Base-by-base conservation (phyloP, 2,797 vertebrate genomes). In the Antennarius maculatus region DNA sequence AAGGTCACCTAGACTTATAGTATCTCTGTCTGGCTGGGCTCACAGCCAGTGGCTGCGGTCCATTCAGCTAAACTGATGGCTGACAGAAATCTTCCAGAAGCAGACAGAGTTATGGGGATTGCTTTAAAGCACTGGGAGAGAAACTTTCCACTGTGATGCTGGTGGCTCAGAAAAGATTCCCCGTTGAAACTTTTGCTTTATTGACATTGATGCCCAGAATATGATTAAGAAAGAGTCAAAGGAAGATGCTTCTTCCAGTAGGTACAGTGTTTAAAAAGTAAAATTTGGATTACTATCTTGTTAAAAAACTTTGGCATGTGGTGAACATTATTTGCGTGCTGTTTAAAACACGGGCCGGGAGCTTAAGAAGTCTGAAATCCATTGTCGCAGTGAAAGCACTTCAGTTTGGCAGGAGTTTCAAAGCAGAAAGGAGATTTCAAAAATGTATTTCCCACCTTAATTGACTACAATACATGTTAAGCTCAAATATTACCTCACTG, bases 1-100 rank as follows among this genome's bases (percentile, higher is more conserved):
- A 81, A 86, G 86, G 84, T 91, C 83, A 85, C 59, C 76, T 73
- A 63, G 56, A 85, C 64, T 77, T 71, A 58, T 74, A 62, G 64
- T 77, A 52, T 75, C 17, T 65, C 29, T 76, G 66, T 54, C 74
- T 74, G 65, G 39, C 76, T 37, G 31, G 72, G 77, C 72, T 66
- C n/a, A 1, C 49, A 62, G 69, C 61, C 62, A 66, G 70, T 39
- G 13, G 34, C 28, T 2, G 47, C 31, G 49, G 61, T 74, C 39
- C 56, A 49, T 73, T 66, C 52, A 56, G 47, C 6, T 59, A 59
- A 68, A 69, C 27, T 52, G 64, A 58, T 58, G 61, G 69, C 66
- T 80, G 74, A 76, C 77, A 60, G 59, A 59, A 55, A 57, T 53
- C 59, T 43, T 74, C 10, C 45, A 78, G 54, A 61, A 56, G 43